Base-by-base conservation (phyloP, 2,797 vertebrate species). In the Chromobotia macracanthus region DNA sequence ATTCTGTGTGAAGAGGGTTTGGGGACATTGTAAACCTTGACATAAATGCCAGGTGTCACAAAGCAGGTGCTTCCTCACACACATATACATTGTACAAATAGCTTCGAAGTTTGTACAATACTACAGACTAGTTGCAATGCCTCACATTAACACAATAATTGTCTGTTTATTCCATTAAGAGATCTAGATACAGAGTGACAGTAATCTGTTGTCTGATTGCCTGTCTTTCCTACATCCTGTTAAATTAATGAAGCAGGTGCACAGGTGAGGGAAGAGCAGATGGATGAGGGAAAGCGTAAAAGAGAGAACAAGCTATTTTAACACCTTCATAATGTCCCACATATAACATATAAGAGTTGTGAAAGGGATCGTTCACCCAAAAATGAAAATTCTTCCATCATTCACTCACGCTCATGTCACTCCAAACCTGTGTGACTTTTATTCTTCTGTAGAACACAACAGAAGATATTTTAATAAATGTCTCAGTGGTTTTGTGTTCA, bases 31-130 rank as follows among this genome's bases (percentile, higher is more conserved):
- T 83, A 83, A 85, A 85, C 80, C 19, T 78, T 31, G 76, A 74
- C 41, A 51, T 23, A 83, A 85, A 85, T 81, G 71, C 75, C 64
- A 53, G 79, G 75, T 83, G 81, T 85, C 81, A 85, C 56, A 85
- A 83, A 83, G 76, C 84, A 85, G 84, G 78, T 83, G 81, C 79
- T 81, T 13, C 51, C 67, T 53, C 50, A 23, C 41, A 61, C 69
- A 66, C 55, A 38, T n/a, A 44, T 35, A 16, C 71, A 46, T n/a
- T n/a, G n/a, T 55, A 61, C 48, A 25, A 44, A 31, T 31, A 18
- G n/a, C 55, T 9, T 10, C 18, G 28, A 63, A 0, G 60, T 6
- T 23, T 60, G 56, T 25, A 21, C 9, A 10, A 38, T 38, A 0
- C 8, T n/a, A n/a, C n/a, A n/a, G n/a, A n/a, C n/a, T n/a, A n/a